These are phyloP conservation scores for Scaptodrosophila lebanonensis DNA, from an alignment of 1,140 invertebrate genomes.

Conservation along the genomic window DNA sequence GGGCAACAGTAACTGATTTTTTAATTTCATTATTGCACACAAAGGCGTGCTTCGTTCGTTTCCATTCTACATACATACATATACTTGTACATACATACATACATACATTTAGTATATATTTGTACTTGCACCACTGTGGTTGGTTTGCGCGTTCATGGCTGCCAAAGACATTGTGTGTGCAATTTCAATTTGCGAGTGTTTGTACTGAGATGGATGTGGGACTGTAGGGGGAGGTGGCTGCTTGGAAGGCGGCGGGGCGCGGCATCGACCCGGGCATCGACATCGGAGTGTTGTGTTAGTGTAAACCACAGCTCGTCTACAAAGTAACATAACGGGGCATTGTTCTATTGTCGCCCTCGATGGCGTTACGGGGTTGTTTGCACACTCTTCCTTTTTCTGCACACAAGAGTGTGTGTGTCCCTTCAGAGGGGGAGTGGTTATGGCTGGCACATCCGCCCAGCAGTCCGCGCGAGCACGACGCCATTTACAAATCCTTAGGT, in stretches of 20 bases:
- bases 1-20: conserved; percentile 73
- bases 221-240: conserved; percentile 1
- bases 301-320: conserved; percentile 8
- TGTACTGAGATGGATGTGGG: conserved; percentile 47
- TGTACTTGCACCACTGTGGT: conserved; percentile 14
- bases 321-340: conserved; percentile 30
- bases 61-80: neutral
- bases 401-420: conserved; percentile 3
- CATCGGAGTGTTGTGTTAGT: conserved; percentile 6
- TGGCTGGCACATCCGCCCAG: neutral
- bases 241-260: neutral
- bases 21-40: conserved; percentile 73
- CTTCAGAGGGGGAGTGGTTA: conserved; percentile 48
- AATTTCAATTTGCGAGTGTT: conserved; percentile 69
- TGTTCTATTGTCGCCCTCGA: conserved; percentile 22
- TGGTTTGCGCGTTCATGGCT: neutral
- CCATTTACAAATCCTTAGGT: too few species aligned
- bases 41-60: conserved; percentile 51
- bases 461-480: too few species aligned
- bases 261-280: too few species aligned
- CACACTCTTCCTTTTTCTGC: conserved; percentile 17
- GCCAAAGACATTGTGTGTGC: conserved; percentile 34
- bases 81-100: too few species aligned
- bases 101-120: conserved; percentile 20
- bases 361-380: conserved; percentile 55